Evolutionary conservation across 2,113 vertebrate genomes (phyloP).

Genomic region (Ginglymostoma cirratum): DNA sequence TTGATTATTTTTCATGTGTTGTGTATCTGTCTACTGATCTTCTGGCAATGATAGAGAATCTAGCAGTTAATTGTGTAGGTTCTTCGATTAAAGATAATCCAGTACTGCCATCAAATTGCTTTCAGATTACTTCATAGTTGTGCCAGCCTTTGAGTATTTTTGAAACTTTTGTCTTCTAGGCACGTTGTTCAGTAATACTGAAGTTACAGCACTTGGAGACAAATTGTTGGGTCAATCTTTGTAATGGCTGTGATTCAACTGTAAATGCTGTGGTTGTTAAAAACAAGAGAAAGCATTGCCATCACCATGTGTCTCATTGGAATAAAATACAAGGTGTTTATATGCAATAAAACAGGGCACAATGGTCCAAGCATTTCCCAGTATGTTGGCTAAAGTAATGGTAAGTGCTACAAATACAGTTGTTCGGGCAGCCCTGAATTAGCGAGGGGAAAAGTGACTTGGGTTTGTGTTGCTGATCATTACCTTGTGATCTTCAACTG

Average conservation of each 20-base stretch:
- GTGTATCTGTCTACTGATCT: neutral
- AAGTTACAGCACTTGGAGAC: neutral
- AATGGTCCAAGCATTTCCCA: neutral
- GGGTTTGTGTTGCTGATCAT: neutral
- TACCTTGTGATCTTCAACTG: neutral
- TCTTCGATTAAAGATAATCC: neutral
- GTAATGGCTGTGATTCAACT: neutral
- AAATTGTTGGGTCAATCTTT: neutral
- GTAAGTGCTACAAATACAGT: neutral
- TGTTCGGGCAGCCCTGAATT: neutral
- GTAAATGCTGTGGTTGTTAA: neutral
- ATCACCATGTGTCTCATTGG: neutral
- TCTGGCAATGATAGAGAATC: neutral
- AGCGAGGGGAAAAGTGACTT: neutral
- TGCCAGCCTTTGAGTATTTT: neutral
- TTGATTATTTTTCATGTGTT: neutral
- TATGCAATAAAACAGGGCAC: neutral
- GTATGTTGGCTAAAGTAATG: neutral
- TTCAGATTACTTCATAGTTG: neutral
- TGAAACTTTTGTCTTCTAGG: neutral
- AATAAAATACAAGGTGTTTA: neutral
- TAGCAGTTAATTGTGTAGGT: neutral
- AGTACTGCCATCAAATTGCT: neutral
- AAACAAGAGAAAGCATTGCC: neutral
- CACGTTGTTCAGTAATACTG: neutral